Evolutionary conservation across 1,140 invertebrate genomes (phyloP).

Genomic region (Pararge aegeria): DNA sequence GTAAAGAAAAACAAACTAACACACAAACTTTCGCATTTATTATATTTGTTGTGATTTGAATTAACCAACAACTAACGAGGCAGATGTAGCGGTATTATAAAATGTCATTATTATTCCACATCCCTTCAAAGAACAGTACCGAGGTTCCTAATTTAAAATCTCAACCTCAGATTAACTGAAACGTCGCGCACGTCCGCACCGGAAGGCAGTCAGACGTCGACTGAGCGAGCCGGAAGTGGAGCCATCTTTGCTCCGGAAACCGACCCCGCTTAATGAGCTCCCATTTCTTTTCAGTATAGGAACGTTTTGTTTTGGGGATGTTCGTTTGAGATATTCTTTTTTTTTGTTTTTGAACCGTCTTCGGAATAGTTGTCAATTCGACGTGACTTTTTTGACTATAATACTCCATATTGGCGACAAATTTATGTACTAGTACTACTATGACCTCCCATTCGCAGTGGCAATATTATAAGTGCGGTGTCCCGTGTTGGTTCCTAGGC

Average conservation of each 20-base stretch:
- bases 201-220: constrained; percentile 47
- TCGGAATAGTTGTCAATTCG: neutral
- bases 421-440: no score
- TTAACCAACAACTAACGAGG: no score
- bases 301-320: constrained; percentile 22
- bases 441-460: no score
- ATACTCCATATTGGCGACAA: no score
- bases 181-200: constrained; percentile 44
- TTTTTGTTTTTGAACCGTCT: neutral
- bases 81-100: no score
- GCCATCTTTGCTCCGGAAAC: constrained; percentile 46
- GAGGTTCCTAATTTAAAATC: constrained; percentile 21
- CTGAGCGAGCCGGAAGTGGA: constrained; percentile 43
- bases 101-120: no score
- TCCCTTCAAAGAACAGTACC: neutral
- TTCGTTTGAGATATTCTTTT: constrained; percentile 9
- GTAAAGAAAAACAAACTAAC: no score
- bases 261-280: constrained; percentile 39
- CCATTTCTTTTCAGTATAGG: constrained; percentile 13
- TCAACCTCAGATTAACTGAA: constrained; percentile 27
- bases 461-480: no score
- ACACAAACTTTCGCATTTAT: no score
- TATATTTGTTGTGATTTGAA: no score
- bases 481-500: no score
- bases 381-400: no score